Base-by-base conservation (phyloP, 2,888 invertebrate genomes). In the Drosophila phalerata region DNA sequence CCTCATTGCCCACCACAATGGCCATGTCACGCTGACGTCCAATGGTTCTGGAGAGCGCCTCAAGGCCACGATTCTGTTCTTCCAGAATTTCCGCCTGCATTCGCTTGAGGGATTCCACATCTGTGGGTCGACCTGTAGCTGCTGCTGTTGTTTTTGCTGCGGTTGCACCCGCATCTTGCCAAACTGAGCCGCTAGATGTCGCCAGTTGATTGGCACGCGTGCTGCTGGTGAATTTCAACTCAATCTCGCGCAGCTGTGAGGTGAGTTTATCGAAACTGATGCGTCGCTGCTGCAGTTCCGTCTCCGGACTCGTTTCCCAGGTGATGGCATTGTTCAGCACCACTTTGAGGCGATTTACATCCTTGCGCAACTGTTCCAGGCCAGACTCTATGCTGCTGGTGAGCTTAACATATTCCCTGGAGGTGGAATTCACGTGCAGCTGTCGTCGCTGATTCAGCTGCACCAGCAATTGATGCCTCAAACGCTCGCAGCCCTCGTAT, bases 51-150 rank as follows among this genome's bases (percentile, higher is more conserved):
- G 96, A 95, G 48, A 97, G 92, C 57, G 94, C 95, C 68, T 97
- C 96, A 30, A 97, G 92, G 0, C 97, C 97, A 73, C 94, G 93
- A 87, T 97, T 96, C 94, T 97, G 97, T 73, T 96, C 95, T 95
- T 94, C 93, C 13, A 96, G 88, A 79, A 95, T 93, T 78, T 93
- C 91, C 43, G 94, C 93, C 85, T 96, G 95, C 38, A 94, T 94
- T 25, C 90, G 91, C 77, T 94, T 93, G 6, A 96, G 84, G 3
- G 94, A 92, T 11, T 93, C 92, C 1, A 83, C 73, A 68, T 93
- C 92, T 13, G 90, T 91, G 13, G 88, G 81, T 32, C 93, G 92
- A 53, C 92, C 90, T 47, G 93, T 93, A 19, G 93, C 93, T 17
- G 93, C 93, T 68, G 45, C 10, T 9, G 42, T 19, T 32, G 45